Conservation (phyloP, 2,797 vertebrate genomes). For the Chaetophractus vellerosus region DNA sequence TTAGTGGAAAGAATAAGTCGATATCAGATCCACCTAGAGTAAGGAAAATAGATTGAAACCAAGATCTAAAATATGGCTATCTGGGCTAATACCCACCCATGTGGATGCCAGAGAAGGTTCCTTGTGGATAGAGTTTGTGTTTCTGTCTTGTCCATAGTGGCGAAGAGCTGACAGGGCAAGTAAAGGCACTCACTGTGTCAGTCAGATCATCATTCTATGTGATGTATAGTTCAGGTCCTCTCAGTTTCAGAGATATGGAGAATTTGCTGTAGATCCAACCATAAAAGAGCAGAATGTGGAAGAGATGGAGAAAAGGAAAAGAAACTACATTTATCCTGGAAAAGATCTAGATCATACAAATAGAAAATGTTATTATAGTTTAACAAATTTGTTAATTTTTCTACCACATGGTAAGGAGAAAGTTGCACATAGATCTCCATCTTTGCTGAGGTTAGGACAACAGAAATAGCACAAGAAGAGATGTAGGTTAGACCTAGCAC, state of each 20-base stretch:
- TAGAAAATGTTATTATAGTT: slow-evolving; percentile 30
- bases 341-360: neutral
- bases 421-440: neutral
- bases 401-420: neutral
- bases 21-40: neutral
- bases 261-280: neutral
- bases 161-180: slow-evolving; percentile 13
- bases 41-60: slow-evolving; percentile 6
- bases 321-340: slow-evolving; percentile 22
- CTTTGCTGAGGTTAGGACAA: neutral
- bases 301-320: neutral
- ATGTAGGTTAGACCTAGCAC: neutral
- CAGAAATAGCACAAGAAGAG: neutral
- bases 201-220: neutral
- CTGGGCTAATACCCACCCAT: neutral
- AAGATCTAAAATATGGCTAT: neutral
- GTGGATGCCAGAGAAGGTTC: neutral
- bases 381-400: neutral
- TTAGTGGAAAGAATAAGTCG: slow-evolving; percentile 11
- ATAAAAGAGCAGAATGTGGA: neutral
- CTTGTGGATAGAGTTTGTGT: neutral
- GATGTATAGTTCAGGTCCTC: neutral
- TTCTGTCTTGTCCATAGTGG: neutral
- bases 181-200: neutral
- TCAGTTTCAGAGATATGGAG: neutral